These are phyloP conservation scores for Platyscapa corneri DNA, from an alignment of 1,140 invertebrate species.

Conservation along the genomic window DNA sequence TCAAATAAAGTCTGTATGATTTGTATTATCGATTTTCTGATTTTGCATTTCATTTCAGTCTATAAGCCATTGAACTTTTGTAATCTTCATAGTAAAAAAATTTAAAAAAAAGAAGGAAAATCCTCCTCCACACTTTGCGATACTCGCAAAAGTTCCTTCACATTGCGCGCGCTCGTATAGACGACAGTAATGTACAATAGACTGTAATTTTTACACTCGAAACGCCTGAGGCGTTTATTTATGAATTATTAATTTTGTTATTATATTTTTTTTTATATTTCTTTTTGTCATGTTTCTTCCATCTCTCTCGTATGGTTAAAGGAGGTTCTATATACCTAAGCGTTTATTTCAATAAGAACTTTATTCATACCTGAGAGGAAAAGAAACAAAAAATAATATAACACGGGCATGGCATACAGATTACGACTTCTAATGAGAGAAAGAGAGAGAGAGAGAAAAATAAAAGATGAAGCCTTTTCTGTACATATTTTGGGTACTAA, in stretches of 20 bases:
- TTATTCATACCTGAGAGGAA: conserved; percentile 44
- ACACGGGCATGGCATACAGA: conserved; percentile 71
- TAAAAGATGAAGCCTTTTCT: conserved; percentile 62
- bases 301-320: conserved; percentile 31
- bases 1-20: background rate
- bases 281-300: conserved; percentile 46
- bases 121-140: conserved; percentile 18
- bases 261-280: conserved; percentile 45
- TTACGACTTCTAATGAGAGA: conserved; percentile 64
- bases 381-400: conserved; percentile 50
- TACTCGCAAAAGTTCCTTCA: conserved; percentile 48
- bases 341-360: conserved; percentile 12
- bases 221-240: conserved; percentile 37
- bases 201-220: conserved; percentile 47
- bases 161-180: conserved; percentile 23
- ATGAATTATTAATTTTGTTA: conserved; percentile 44
- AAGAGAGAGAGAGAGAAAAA: conserved; percentile 50
- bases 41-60: conserved; percentile 12
- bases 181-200: conserved; percentile 19
- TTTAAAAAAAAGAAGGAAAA: background rate
- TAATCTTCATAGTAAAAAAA: background rate
- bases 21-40: conserved; percentile 2
- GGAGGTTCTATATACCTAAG: background rate
- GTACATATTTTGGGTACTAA: conserved; percentile 63
- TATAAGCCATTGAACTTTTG: background rate